Evolutionary conservation across 2,113 vertebrate genomes (phyloP).

Genomic region (Typhlomys cinereus): DNA sequence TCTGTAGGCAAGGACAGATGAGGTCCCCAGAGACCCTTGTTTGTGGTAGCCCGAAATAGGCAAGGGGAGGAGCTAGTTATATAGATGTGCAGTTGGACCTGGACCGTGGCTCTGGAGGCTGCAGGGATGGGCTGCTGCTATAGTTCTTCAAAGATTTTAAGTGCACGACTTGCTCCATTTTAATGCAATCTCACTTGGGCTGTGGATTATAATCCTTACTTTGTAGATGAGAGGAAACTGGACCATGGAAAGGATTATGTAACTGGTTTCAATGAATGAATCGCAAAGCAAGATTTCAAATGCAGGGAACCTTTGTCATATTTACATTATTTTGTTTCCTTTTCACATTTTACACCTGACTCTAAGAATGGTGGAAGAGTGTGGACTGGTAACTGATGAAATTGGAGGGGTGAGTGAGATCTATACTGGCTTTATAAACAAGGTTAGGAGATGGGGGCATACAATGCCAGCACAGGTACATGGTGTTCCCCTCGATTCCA

Average conservation of each 20-base stretch:
- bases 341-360: not conserved
- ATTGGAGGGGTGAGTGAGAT: not conserved
- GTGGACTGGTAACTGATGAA: not conserved
- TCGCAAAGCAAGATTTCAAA: slow-evolving; percentile 33
- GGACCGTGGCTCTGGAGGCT: not conserved
- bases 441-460: not conserved
- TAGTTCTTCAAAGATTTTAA: not conserved
- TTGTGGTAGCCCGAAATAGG: not conserved
- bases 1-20: not conserved
- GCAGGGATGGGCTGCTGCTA: not conserved
- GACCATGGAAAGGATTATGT: slow-evolving; percentile 1
- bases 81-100: not conserved
- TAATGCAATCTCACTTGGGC: not conserved
- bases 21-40: not conserved
- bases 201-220: not conserved
- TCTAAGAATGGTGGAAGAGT: not conserved
- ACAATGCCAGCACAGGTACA: not conserved
- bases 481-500: not conserved
- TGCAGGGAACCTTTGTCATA: not conserved
- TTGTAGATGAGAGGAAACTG: slow-evolving; percentile 18
- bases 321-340: not conserved
- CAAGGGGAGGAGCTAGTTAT: not conserved
- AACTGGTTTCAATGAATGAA: not conserved
- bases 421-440: not conserved
- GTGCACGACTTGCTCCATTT: not conserved